Conservation (phyloP, 2,113 vertebrate genomes). For the Aegotheles bennettii region DNA sequence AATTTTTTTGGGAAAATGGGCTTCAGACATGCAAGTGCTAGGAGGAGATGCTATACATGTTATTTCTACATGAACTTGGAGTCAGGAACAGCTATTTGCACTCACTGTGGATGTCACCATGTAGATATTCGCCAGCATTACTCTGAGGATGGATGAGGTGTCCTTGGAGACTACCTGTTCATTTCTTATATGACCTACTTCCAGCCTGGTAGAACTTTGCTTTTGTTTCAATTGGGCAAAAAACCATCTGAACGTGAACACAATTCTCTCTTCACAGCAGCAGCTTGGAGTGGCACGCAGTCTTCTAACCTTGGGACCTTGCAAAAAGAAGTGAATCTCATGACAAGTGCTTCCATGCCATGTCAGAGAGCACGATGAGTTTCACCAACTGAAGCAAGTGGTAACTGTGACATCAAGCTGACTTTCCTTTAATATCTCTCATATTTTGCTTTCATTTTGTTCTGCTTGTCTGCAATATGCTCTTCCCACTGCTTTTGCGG, state of each 20-base stretch:
- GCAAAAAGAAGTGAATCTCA: background rate
- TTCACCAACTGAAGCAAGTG: background rate
- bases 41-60: background rate
- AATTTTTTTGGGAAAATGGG: background rate
- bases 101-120: background rate
- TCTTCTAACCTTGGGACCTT: background rate
- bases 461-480: background rate
- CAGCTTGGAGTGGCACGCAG: background rate
- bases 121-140: background rate
- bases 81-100: background rate
- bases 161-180: background rate
- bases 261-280: background rate
- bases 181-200: background rate
- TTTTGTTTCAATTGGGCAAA: background rate
- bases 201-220: background rate
- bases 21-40: background rate
- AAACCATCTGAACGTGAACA: background rate
- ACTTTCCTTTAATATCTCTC: background rate
- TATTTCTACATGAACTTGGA: background rate
- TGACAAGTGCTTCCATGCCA: background rate
- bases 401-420: background rate
- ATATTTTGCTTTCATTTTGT: background rate
- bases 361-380: background rate
- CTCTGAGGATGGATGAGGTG: background rate
- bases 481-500: background rate